Evolutionary conservation across 2,888 invertebrate species (phyloP).

Genomic region (Ochropacha duplaris): DNA sequence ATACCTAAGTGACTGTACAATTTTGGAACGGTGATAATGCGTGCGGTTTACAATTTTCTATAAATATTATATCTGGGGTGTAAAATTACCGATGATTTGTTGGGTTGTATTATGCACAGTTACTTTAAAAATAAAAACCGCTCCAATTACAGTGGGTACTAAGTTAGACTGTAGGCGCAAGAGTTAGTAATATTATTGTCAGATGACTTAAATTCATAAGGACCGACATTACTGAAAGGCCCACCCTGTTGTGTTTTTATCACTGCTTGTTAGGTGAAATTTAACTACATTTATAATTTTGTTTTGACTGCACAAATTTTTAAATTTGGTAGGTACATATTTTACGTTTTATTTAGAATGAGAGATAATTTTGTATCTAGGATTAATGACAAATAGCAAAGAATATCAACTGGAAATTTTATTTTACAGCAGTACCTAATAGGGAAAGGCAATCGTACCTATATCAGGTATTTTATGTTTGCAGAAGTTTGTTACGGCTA

Average conservation of each 20-base stretch:
- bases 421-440: conserved; percentile 35
- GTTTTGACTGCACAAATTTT: conserved; percentile 37
- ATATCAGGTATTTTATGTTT: conserved; percentile 29
- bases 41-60: conserved; percentile 11
- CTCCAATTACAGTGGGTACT: conserved; percentile 31
- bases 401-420: conserved; percentile 4
- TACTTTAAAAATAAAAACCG: conserved; percentile 18
- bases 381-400: too few relatives aligned
- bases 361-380: not conserved
- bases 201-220: conserved; percentile 73
- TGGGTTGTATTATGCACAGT: conserved; percentile 14
- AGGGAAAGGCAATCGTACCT: conserved; percentile 35
- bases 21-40: conserved; percentile 24
- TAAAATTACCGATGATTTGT: conserved; percentile 10
- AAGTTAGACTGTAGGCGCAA: conserved; percentile 41
- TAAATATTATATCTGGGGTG: conserved; percentile 8
- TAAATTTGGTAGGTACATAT: not conserved
- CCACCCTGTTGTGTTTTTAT: conserved; percentile 67
- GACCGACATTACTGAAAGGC: conserved; percentile 56
- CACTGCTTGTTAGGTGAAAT: conserved; percentile 46
- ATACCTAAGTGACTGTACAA: conserved; percentile 20
- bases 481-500: conserved; percentile 22
- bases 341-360: not conserved
- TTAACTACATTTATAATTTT: conserved; percentile 21
- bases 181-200: conserved; percentile 76